Base-by-base conservation (phyloP, 2,888 invertebrate genomes). In the Mesorhabditis spiculigera region DNA sequence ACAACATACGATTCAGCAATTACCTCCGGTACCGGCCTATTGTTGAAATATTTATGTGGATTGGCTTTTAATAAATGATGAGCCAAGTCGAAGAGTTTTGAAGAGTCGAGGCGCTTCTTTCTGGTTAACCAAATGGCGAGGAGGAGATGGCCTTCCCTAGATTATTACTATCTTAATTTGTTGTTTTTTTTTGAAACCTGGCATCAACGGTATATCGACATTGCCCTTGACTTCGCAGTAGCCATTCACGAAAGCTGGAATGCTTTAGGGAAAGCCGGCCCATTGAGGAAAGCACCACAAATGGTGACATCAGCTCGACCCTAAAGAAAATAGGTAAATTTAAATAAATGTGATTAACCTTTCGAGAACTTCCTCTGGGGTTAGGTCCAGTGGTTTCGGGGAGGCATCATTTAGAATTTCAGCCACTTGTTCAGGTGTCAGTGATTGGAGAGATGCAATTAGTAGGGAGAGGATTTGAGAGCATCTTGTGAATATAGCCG, bases 261-360 rank as follows among this genome's bases (percentile, higher is more conserved):
- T 97, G 96, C 88, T 95, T 95, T 88, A 95, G 94, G 93, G 95
- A 94, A 88, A 93, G 94, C 0, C 94, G 94, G 86, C 93, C 93
- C 87, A 95, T 95, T 82, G 92, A 90, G 68, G 95, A 90, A 87
- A 93, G 93, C 70, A 94, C 92, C 41, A 97, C 89, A 84, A 95
- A 93, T 67, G 93, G 93, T 68, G 92, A 90, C 45, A 96, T 89
- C 74, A 91, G 88, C 84, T 93, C 92, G 86, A 96, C 93, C 86
- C 94, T 79, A 68, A 69, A 78, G 65, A 45, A 8, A 43, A 16
- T 13, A 2, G n/a, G 8, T n/a, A n/a, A 13, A 50, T 50, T 50
- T 50, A 13, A 10, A 13, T n/a, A 13, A 50, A 50, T 50, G 28
- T 28, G 28, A 28, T 28, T 28, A 28, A 28, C 28, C 28, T 28